Base-by-base conservation (phyloP, 2,797 vertebrate genomes). In the Catamblyrhynchus diadema region DNA sequence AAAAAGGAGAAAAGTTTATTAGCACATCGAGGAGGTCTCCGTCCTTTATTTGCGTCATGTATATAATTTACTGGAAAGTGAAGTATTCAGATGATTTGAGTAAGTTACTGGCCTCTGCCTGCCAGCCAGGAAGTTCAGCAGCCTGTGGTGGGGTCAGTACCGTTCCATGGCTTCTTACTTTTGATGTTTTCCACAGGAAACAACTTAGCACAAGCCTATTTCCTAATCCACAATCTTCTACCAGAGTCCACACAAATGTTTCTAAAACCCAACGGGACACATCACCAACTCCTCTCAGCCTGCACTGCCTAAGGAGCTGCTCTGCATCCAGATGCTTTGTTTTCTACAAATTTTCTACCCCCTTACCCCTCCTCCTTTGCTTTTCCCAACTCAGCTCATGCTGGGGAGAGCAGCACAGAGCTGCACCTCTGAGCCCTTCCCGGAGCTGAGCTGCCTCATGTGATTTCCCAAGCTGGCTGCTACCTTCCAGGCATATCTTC, bases 221-320 rank as follows among this genome's bases (percentile, higher is more conserved):
- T 86, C 37, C 37, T 42, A 54, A 60, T 10, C 5, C 35, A 67
- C 42, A 35, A 12, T 47, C 70, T 62, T 59, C 61, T 33, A 18
- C 37, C 51, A 69, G 50, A 64, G 9, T 51, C 71, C 14, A 50
- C 18, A 28, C 30, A 33, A 59, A 73, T 2, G 10, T 50, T 42
- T 69, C 45, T 47, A 62, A 81, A 91, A 39, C 24, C 15, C 69
- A 72, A 1, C 0, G 0, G 54, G 47, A 78, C 12, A 27, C 3
- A 0, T 23, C 2, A 0, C 18, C 0, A 0, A 8, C n/a, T 16
- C 30, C 15, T 47, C 56, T 41, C 53, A 77, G 35, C 21, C 30
- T 37, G 42, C 25, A 3, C 45, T 79, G 35, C n/a, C 45, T 2
- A 2, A 53, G 35, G 37, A 88, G 27, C 39, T 88, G 67, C 67